Evolutionary conservation across 2,113 vertebrate genomes (phyloP).

Genomic region (Oenanthe oenanthe): DNA sequence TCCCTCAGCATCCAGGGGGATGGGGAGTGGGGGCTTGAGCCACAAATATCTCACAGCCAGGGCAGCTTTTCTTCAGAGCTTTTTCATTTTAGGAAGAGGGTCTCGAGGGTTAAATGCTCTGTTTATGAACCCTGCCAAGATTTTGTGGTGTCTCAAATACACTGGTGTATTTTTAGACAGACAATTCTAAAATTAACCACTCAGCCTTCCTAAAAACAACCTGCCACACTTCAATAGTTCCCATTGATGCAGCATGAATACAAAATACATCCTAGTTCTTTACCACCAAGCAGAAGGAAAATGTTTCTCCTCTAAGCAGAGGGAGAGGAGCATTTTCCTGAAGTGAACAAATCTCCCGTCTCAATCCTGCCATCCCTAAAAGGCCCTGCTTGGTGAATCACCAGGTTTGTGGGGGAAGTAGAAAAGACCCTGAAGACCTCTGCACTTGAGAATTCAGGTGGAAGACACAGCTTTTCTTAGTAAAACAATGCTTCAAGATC

Average conservation of each 20-base stretch:
- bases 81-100: background rate
- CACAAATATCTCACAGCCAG: background rate
- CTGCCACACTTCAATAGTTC: background rate
- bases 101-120: background rate
- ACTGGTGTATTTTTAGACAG: background rate
- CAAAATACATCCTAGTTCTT: background rate
- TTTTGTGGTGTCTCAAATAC: background rate
- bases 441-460: background rate
- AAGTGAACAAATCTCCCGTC: background rate
- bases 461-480: background rate
- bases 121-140: background rate
- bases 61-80: rapidly evolving
- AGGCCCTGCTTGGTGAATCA: background rate
- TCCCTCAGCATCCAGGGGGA: background rate
- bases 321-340: background rate
- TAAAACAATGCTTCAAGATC: background rate
- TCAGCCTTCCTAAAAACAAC: slow-evolving; percentile 2
- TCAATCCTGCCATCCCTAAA: background rate
- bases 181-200: slow-evolving; percentile 27
- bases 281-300: background rate
- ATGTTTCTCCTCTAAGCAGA: background rate
- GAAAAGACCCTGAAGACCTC: background rate
- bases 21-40: background rate
- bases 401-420: background rate
- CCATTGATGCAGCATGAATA: slow-evolving; percentile 12